phyloP scores from a whole-genome alignment of 2,113 vertebrate species.

The Peucedramus taeniatus region DNA sequence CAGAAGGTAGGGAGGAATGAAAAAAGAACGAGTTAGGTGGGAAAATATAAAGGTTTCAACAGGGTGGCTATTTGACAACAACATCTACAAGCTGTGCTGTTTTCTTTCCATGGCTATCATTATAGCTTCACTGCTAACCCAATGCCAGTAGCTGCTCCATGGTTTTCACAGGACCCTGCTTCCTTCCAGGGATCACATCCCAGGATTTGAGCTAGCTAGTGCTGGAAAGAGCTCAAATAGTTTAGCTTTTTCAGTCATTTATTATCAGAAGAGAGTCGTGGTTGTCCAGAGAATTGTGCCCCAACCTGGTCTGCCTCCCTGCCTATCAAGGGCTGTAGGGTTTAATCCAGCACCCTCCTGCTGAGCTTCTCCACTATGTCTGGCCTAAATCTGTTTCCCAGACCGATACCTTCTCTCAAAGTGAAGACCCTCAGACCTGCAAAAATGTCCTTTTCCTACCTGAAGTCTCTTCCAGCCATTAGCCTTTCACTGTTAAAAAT shows the following conservation, averaged over 20 bases:
- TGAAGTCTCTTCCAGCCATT: background rate
- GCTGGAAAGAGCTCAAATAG: background rate
- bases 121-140: background rate
- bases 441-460: background rate
- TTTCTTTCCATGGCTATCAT: background rate
- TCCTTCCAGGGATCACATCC: background rate
- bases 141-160: background rate
- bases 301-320: background rate
- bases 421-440: background rate
- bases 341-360: background rate
- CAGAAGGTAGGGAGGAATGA: background rate
- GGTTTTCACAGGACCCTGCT: background rate
- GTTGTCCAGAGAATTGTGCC: background rate
- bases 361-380: background rate
- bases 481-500: background rate
- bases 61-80: background rate
- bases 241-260: background rate
- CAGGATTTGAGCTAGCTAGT: background rate
- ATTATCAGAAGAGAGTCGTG: background rate
- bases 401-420: accelerated
- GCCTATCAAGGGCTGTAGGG: background rate
- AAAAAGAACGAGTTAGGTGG: background rate
- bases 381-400: background rate
- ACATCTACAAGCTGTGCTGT: background rate
- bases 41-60: background rate